A percentile compares a stretch with the other conserved stretches of the same genome.
Conservation (phyloP, 2,113 vertebrate species). For the Silurus glanis region DNA sequence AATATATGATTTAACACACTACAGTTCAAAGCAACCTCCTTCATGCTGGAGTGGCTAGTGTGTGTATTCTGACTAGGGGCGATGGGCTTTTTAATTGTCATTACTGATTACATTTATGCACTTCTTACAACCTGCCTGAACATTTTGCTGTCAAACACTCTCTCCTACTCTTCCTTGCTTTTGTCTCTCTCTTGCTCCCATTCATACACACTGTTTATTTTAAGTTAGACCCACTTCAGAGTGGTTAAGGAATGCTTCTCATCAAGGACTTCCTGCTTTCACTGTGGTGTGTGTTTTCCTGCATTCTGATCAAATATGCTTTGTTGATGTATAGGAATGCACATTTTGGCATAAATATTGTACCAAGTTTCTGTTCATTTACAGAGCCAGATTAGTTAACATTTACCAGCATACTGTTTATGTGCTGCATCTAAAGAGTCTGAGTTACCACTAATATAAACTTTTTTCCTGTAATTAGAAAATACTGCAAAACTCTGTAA, state of each 20-base stretch:
- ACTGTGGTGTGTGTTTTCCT: slow-evolving; percentile 18
- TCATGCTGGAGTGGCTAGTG: background rate
- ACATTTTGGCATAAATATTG: background rate
- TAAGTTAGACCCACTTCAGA: slow-evolving; percentile 12
- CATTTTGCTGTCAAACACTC: background rate
- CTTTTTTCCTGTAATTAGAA: background rate
- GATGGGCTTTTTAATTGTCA: slow-evolving; percentile 11
- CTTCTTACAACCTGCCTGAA: background rate
- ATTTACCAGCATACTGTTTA: background rate
- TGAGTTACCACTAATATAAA: background rate
- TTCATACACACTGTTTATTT: background rate
- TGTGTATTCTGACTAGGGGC: background rate
- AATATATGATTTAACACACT: background rate
- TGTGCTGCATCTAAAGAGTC: background rate
- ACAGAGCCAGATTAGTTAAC: background rate
- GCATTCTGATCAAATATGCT: background rate
- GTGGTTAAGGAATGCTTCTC: background rate
- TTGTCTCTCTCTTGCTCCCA: background rate
- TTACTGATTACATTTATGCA: background rate
- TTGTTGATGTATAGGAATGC: background rate
- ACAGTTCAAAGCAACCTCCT: background rate
- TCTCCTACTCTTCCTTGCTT: background rate
- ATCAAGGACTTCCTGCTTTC: background rate
- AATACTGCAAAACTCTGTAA: background rate
- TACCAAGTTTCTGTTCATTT: background rate